A percentile compares a stretch with the other conserved stretches of the same genome.
Evolutionary conservation across 64 coral and sea anemone genomes (phyloP).

Genomic region (Montipora capricornis): DNA sequence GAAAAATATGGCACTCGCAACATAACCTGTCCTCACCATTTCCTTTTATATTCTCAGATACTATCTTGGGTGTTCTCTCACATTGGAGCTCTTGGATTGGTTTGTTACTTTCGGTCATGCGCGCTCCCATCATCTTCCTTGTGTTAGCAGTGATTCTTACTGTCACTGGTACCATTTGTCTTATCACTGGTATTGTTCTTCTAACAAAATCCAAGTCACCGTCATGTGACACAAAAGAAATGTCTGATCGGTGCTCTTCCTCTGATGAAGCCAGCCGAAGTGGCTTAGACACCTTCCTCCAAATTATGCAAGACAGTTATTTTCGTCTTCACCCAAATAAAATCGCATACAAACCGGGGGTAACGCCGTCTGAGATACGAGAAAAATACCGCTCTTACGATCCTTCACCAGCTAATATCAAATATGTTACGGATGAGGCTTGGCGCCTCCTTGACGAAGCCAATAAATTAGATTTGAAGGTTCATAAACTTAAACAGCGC

Average conservation of each 20-base stretch:
- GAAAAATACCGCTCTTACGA: slow-evolving; percentile 75
- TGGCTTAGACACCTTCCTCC: slow-evolving; percentile 75
- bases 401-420: slow-evolving; percentile 76
- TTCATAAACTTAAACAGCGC: slow-evolving; percentile 74
- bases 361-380: slow-evolving; percentile 49
- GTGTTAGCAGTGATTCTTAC: slow-evolving; percentile 20
- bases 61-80: not conserved
- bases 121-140: slow-evolving; percentile 18
- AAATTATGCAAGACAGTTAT: slow-evolving; percentile 82
- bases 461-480: slow-evolving; percentile 43
- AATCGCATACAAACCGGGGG: slow-evolving; percentile 33
- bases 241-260: slow-evolving; percentile 32
- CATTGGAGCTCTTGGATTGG: not conserved
- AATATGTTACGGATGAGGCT: slow-evolving; percentile 75
- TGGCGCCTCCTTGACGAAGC: slow-evolving; percentile 68
- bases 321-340: slow-evolving; percentile 78
- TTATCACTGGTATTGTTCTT: slow-evolving; percentile 80
- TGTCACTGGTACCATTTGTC: slow-evolving; percentile 54
- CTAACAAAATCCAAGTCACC: slow-evolving; percentile 30
- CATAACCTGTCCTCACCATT: not conserved
- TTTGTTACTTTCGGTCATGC: not conserved
- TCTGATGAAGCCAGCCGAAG: slow-evolving; percentile 63
- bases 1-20: no score
- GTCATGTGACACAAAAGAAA: not conserved
- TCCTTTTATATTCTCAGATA: not conserved